Conservation (phyloP, 1,140 invertebrate species). For the Drosophila bocqueti region DNA sequence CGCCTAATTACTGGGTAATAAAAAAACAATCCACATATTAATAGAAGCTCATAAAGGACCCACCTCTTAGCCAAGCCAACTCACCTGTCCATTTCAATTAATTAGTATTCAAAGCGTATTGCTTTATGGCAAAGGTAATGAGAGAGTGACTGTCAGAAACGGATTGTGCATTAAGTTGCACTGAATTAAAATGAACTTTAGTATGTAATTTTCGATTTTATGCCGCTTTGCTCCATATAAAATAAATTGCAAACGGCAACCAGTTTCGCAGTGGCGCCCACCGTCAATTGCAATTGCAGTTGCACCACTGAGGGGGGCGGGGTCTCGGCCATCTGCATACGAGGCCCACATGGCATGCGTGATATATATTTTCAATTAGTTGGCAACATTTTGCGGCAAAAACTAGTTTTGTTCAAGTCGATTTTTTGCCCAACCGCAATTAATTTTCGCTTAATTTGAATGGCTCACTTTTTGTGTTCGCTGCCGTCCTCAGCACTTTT, state of each 20-base stretch:
- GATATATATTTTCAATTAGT: constrained; percentile 79
- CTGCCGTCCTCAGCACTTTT: constrained; percentile 26
- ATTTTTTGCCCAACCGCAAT: constrained; percentile 56
- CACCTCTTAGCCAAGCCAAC: background rate
- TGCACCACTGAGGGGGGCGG: constrained; percentile 39
- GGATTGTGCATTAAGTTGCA: constrained; percentile 34
- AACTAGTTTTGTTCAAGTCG: constrained; percentile 56
- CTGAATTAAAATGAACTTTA: constrained; percentile 50
- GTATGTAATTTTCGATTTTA: constrained; percentile 54
- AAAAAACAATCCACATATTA: background rate
- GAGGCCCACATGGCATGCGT: constrained; percentile 58
- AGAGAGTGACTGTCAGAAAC: constrained; percentile 31
- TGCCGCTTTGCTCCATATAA: constrained; percentile 36
- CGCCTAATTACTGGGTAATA: background rate
- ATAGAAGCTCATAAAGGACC: background rate
- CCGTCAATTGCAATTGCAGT: constrained; percentile 41
- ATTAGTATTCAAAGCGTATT: constrained; percentile 11
- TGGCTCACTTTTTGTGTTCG: constrained; percentile 40
- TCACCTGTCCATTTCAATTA: constrained; percentile 2
- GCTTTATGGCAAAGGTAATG: constrained; percentile 6
- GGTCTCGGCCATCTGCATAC: constrained; percentile 53
- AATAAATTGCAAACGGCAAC: constrained; percentile 60
- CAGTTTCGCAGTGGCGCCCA: constrained; percentile 59
- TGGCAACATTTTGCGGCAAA: constrained; percentile 51
- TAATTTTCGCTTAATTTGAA: constrained; percentile 76